Percentiles rank a stretch among this genome's conserved stretches.
These are phyloP conservation scores for Anneissia japonica DNA, from an alignment of 35 echinoderm and acorn worm species.

Conservation along the genomic window DNA sequence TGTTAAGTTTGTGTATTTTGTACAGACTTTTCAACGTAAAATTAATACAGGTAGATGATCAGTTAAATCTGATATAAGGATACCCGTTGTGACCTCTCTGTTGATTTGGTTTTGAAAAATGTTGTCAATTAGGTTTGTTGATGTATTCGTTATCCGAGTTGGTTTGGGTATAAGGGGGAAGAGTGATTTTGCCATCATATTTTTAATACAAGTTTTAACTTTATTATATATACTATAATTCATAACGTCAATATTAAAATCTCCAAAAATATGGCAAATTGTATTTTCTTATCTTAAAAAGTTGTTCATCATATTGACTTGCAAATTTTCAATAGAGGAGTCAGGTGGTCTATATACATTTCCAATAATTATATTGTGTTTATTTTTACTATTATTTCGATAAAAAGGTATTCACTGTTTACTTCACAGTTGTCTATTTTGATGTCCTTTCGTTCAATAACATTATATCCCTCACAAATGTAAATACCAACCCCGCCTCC, in stretches of 20 bases:
- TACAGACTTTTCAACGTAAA: not conserved
- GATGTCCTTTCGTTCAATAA: not conserved
- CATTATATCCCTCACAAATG: not conserved
- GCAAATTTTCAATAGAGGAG: not conserved
- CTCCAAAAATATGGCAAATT: not conserved
- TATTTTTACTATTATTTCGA: not conserved
- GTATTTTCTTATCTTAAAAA: not conserved
- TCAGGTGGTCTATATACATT: not conserved
- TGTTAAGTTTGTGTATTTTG: not conserved
- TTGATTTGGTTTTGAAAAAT: not conserved
- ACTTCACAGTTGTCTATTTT: not conserved
- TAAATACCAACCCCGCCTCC: not conserved
- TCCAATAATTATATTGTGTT: not conserved
- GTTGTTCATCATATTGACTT: not conserved
- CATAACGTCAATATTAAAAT: not conserved
- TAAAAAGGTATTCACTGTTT: not conserved
- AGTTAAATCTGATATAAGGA: not conserved
- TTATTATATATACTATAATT: not conserved
- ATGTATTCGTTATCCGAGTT: not conserved
- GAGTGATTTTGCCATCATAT: not conserved
- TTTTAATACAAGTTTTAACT: not conserved
- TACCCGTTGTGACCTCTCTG: not conserved
- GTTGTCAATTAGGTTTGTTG: not conserved
- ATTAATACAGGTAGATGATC: not conserved
- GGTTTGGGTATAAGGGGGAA: not conserved